These are phyloP conservation scores for Drosophila nr. fundita DNA, from an alignment of 2,888 invertebrate genomes.

Conservation along the genomic window DNA sequence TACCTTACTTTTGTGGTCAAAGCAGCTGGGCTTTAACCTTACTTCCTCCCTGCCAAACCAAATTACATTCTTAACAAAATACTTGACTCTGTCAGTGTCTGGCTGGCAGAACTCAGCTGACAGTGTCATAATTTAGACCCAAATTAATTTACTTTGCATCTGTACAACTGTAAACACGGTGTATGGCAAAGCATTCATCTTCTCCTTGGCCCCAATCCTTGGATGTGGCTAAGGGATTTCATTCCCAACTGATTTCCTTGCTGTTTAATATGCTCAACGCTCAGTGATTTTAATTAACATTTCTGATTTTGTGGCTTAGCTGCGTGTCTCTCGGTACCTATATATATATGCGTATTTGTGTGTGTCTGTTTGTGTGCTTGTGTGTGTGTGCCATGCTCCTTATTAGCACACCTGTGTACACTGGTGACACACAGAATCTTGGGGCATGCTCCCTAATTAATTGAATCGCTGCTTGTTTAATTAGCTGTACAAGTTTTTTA, in stretches of 20 bases:
- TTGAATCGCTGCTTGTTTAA: slow-evolving; percentile 76
- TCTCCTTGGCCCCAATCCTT: slow-evolving; percentile 23
- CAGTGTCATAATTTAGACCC: slow-evolving; percentile 58
- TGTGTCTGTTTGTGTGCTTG: slow-evolving; percentile 13
- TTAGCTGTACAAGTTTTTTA: slow-evolving; percentile 61
- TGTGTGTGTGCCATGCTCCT: slow-evolving; percentile 32
- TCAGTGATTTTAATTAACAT: slow-evolving; percentile 80
- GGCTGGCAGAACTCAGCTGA: slow-evolving; percentile 14
- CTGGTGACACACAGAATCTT: slow-evolving; percentile 41
- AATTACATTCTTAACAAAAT: slow-evolving; percentile 6
- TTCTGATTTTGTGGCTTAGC: slow-evolving; percentile 76
- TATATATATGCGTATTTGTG: slow-evolving; percentile 8
- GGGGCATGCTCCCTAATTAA: slow-evolving; percentile 53
- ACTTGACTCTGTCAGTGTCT: not conserved
- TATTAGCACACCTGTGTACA: slow-evolving; percentile 72
- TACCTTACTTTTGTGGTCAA: not conserved
- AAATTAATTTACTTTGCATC: slow-evolving; percentile 54
- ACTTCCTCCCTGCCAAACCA: not conserved
- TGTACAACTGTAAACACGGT: slow-evolving; percentile 9
- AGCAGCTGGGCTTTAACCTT: not conserved
- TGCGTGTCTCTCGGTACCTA: slow-evolving; percentile 7
- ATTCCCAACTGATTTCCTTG: slow-evolving; percentile 59
- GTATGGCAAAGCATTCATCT: slow-evolving; percentile 49
- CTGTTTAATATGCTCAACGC: slow-evolving; percentile 64
- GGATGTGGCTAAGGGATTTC: slow-evolving; percentile 52